These are phyloP conservation scores for Dipodomys stephensi DNA, from an alignment of 2,113 vertebrate species.

Conservation along the genomic window DNA sequence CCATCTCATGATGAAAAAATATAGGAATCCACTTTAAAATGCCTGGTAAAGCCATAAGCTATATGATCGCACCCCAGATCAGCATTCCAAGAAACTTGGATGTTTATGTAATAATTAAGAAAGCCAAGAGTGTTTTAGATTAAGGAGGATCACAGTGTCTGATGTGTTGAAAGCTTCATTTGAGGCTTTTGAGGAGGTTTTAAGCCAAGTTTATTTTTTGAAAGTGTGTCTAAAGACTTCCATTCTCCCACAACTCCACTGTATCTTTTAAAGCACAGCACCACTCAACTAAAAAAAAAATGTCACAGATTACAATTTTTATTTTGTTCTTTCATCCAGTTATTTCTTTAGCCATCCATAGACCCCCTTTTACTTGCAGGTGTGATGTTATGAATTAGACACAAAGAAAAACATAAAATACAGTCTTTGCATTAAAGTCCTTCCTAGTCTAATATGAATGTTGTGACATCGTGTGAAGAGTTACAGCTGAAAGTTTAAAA, in stretches of 20 bases:
- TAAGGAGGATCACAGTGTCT: conserved; percentile 60
- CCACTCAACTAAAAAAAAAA: conserved; percentile 26
- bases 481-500: not conserved
- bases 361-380: not conserved
- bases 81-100: conserved; percentile 60
- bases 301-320: conserved; percentile 20
- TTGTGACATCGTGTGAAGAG: not conserved
- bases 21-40: conserved; percentile 50
- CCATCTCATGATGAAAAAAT: conserved; percentile 57
- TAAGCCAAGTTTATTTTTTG: conserved; percentile 68
- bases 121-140: conserved; percentile 71
- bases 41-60: not conserved
- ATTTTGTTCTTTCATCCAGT: not conserved
- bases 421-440: not conserved
- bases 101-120: conserved; percentile 64
- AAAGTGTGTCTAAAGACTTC: conserved; percentile 72
- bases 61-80: conserved; percentile 50
- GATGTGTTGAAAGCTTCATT: conserved; percentile 66
- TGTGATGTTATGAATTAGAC: not conserved
- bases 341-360: not conserved
- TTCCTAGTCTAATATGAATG: not conserved
- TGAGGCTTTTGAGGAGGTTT: conserved; percentile 76
- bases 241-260: conserved; percentile 63
- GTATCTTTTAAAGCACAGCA: conserved; percentile 36
- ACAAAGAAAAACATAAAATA: not conserved